phyloP scores from a whole-genome alignment of 2,113 vertebrate genomes.

The Actinemys pallida region DNA sequence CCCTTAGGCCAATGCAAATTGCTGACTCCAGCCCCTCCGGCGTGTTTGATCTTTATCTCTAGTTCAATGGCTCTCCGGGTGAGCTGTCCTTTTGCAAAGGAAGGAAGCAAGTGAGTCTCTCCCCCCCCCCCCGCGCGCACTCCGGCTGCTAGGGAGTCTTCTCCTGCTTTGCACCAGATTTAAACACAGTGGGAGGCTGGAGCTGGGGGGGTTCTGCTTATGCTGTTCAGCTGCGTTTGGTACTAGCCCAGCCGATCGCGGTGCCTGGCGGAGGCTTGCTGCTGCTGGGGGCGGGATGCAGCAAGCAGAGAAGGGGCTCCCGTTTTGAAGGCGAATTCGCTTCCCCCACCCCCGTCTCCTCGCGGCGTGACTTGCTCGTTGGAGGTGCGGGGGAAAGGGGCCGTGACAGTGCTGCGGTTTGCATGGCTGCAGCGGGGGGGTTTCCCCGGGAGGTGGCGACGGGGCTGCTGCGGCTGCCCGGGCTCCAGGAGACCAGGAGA shows the following conservation, averaged over 20 bases:
- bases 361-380: constrained; percentile 25
- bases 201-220: neutral
- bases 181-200: neutral
- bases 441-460: neutral
- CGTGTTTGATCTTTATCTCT: no score
- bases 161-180: neutral
- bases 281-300: constrained; percentile 9
- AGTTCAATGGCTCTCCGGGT: no score
- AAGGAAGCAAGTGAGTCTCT: neutral
- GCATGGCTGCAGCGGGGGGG: neutral
- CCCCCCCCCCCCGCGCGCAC: neutral
- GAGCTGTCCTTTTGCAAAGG: neutral
- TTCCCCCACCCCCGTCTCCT: neutral
- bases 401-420: neutral
- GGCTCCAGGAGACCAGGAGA: neutral
- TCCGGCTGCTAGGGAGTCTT: neutral
- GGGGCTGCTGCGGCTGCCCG: neutral
- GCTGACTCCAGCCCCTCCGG: no score
- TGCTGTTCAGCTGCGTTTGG: constrained; percentile 57
- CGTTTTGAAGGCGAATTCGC: neutral
- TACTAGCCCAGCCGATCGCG: constrained; percentile 7
- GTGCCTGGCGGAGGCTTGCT: neutral
- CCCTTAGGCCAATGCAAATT: neutral
- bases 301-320: neutral
- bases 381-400: neutral